phyloP scores from a whole-genome alignment of 2,888 invertebrate species.

The Dryomyza anilis region DNA sequence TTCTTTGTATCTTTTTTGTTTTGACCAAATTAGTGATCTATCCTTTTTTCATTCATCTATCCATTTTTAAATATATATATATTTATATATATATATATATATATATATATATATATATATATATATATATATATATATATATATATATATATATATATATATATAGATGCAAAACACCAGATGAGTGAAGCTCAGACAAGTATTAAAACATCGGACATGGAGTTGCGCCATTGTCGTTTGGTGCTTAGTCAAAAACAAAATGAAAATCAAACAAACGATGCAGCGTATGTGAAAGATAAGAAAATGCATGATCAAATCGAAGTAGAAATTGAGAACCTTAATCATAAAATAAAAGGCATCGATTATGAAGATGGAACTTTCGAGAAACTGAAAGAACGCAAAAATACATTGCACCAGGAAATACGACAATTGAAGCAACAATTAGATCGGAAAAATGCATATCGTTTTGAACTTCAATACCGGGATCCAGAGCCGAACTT shows the following conservation, averaged over 20 bases:
- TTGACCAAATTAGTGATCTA: too few species aligned
- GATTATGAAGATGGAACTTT: constrained; percentile 69
- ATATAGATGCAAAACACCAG: constrained; percentile 73
- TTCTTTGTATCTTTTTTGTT: too few species aligned
- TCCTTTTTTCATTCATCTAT: too few species aligned
- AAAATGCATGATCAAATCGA: constrained; percentile 65
- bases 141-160: not conserved
- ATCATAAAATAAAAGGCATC: constrained; percentile 61
- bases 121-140: too few species aligned
- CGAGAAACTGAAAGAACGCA: constrained; percentile 64
- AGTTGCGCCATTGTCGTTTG: constrained; percentile 68
- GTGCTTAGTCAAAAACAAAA: constrained; percentile 70
- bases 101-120: too few species aligned
- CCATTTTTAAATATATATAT: too few species aligned
- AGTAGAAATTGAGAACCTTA: constrained; percentile 65
- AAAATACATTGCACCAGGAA: constrained; percentile 64
- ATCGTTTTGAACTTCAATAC: constrained; percentile 70
- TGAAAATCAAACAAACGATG: constrained; percentile 71
- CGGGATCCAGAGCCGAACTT: constrained; percentile 78
- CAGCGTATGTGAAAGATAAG: constrained; percentile 72
- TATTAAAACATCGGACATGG: constrained; percentile 78
- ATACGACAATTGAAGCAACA: constrained; percentile 62
- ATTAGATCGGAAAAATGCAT: constrained; percentile 50
- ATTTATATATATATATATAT: too few species aligned
- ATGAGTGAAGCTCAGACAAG: constrained; percentile 79